These are phyloP conservation scores for Ophion ellenae DNA, from an alignment of 2,888 invertebrate species.

Conservation along the genomic window DNA sequence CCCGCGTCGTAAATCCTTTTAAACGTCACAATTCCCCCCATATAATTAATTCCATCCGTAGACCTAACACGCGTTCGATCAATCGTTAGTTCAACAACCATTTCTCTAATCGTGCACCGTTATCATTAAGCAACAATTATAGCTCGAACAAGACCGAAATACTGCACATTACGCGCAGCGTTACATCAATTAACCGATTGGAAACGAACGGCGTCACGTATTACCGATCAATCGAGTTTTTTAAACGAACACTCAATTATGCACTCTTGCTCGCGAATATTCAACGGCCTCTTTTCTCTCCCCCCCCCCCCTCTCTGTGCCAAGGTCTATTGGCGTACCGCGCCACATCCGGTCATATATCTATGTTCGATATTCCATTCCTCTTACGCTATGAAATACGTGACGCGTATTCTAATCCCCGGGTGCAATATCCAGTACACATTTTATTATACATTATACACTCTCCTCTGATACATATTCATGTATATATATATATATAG, in stretches of 20 bases:
- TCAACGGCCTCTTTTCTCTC: constrained; percentile 21
- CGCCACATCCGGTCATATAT: constrained; percentile 22
- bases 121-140: background rate
- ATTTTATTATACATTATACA: constrained; percentile 48
- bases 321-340: constrained; percentile 49
- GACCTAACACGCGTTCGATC: too few relatives aligned
- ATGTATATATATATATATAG: constrained; percentile 9
- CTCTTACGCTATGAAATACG: constrained; percentile 55
- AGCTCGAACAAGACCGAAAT: background rate
- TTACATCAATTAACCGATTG: background rate
- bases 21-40: too few relatives aligned
- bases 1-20: too few relatives aligned
- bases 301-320: background rate
- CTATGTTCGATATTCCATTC: constrained; percentile 49
- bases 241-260: constrained; percentile 10
- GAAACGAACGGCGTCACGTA: constrained; percentile 14
- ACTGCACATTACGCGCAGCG: background rate
- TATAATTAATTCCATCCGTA: too few relatives aligned
- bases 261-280: constrained; percentile 37
- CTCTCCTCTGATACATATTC: background rate
- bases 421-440: constrained; percentile 50
- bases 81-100: too few relatives aligned
- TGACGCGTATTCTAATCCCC: constrained; percentile 60
- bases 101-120: background rate
- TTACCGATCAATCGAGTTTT: constrained; percentile 31